Conservation (phyloP, 1,140 invertebrate genomes). For the Ctenoplectra terminalis region DNA sequence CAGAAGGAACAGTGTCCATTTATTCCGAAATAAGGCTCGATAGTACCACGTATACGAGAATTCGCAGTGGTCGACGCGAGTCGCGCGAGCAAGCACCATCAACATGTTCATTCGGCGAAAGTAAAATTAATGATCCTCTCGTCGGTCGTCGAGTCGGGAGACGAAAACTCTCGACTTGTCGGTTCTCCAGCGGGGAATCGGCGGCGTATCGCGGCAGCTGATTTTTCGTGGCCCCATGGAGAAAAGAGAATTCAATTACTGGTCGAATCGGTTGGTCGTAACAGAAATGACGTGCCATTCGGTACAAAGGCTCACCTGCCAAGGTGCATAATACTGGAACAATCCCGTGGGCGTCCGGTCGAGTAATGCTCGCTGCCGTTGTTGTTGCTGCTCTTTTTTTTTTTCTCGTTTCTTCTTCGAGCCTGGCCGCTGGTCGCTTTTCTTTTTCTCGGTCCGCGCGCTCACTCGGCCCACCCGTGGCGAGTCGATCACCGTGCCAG, state of each 20-base stretch:
- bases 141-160: no score
- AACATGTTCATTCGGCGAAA: slow-evolving; percentile 2
- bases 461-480: slow-evolving; percentile 66
- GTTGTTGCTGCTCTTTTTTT: slow-evolving; percentile 54
- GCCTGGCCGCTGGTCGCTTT: not conserved
- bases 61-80: not conserved
- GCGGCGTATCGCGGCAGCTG: slow-evolving; percentile 29
- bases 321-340: slow-evolving; percentile 71
- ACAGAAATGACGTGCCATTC: slow-evolving; percentile 65
- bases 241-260: slow-evolving; percentile 64
- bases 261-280: slow-evolving; percentile 57
- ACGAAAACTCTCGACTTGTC: not conserved
- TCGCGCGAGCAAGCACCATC: not conserved
- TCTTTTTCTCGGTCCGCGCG: slow-evolving; percentile 54
- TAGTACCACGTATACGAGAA: no score
- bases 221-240: slow-evolving; percentile 38
- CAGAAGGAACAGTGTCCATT: no score
- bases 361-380: slow-evolving; percentile 61
- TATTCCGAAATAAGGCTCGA: not conserved
- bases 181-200: not conserved
- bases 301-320: slow-evolving; percentile 72
- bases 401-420: slow-evolving; percentile 28
- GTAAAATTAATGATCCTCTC: slow-evolving; percentile 41
- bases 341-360: slow-evolving; percentile 70
- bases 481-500: slow-evolving; percentile 64